Base-by-base conservation (phyloP, 2,113 vertebrate species). In the Percina caprodes region DNA sequence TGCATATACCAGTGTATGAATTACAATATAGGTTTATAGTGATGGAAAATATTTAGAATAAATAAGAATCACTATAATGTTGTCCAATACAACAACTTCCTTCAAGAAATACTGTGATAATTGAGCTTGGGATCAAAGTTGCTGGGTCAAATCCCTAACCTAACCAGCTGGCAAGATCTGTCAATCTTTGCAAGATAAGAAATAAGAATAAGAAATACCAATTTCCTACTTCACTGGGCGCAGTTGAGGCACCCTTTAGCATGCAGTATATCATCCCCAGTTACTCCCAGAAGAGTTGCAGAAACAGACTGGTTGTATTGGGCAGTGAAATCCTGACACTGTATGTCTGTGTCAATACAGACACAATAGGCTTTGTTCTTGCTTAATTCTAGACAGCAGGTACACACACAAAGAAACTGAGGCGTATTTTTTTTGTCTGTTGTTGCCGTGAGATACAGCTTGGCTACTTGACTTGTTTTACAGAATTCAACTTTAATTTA, bases 221-320 rank as follows among this genome's bases (percentile, higher is more conserved):
- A 35, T 80, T 24, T 56, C 30, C 54, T 65, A 10, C 83, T 85
- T 87, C 46, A 73, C 86, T 77, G 80, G 76, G 56, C 77, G 24
- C 3, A 0, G 35, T 56, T 21, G 19, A 76, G 77, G 45, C 39
- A 54, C 60, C 26, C 42, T 46, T 54, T 35, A 79, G 55, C 8
- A 58, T 66, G 42, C 75, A 60, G 52, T 26, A 14, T 59, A 83
- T 39, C 39, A 69, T 75, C 56, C 26, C 33, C 48, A 69, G 49
- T 71, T 33, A 33, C n/a, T 59, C 51, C 5, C 61, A 67, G 3
- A 4, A 19, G 56, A 45, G 56, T 60, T 30, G 5, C 33, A 13
- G 42, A 61, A 74, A 13, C 42, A 19, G 9, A 52, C 39, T 56
- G 59, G 45, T 46, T 61, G 21, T 26, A 10, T 15, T 55, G 59